Percentiles rank a stretch among this genome's conserved stretches.
phyloP scores from a whole-genome alignment of 2,113 vertebrate genomes.

The Ptychochromis oligacanthus region DNA sequence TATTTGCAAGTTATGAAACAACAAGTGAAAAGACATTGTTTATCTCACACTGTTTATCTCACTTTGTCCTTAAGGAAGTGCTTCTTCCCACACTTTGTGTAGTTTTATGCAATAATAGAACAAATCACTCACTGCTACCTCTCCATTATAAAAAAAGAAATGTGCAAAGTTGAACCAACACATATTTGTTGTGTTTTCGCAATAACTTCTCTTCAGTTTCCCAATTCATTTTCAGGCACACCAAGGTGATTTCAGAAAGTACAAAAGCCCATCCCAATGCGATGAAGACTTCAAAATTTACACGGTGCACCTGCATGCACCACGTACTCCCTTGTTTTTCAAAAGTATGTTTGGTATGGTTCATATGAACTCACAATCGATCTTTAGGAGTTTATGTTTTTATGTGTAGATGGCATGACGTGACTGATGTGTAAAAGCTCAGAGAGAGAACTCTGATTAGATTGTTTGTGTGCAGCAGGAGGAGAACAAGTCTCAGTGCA shows the following conservation, averaged over 20 bases:
- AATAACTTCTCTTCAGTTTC: background rate
- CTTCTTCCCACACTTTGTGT: background rate
- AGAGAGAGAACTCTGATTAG: background rate
- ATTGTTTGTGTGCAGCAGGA: background rate
- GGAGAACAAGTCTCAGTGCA: background rate
- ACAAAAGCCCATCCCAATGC: background rate
- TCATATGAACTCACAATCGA: background rate
- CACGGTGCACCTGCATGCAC: background rate
- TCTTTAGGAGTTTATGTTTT: background rate
- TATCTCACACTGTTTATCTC: background rate
- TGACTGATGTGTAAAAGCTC: background rate
- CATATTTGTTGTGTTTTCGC: background rate
- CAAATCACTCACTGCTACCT: background rate
- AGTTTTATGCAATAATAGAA: background rate
- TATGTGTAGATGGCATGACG: background rate
- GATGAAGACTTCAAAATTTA: background rate
- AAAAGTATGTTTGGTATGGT: background rate
- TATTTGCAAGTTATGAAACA: background rate
- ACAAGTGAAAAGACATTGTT: background rate
- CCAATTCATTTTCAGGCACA: background rate
- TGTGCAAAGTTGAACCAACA: background rate
- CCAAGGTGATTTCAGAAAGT: background rate
- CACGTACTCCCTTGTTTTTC: background rate
- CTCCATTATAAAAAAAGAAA: background rate
- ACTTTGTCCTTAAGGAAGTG: background rate